Percentiles rank a stretch among this genome's conserved stretches.
Evolutionary conservation across 2,113 vertebrate species (phyloP).

Genomic region (Sitta europaea): DNA sequence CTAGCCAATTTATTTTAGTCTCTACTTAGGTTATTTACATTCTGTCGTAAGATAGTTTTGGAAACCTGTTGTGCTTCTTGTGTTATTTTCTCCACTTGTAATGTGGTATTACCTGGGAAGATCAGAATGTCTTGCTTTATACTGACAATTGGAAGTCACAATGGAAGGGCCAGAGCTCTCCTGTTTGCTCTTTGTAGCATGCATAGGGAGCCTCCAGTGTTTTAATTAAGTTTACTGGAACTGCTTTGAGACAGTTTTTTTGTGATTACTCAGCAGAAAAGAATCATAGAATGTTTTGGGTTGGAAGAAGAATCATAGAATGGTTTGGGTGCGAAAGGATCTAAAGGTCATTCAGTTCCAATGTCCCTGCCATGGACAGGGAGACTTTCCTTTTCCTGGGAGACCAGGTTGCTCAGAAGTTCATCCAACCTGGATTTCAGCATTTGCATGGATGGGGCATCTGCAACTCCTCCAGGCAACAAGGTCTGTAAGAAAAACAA

Average conservation of each 20-base stretch:
- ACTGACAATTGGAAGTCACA: neutral
- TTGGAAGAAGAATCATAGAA: neutral
- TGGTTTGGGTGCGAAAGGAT: neutral
- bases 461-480: neutral
- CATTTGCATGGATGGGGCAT: neutral
- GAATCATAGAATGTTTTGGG: neutral
- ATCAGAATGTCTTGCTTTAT: neutral
- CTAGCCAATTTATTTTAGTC: neutral
- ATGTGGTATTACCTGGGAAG: neutral
- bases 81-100: neutral
- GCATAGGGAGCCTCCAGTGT: neutral
- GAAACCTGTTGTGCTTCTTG: neutral
- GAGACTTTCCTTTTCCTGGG: neutral
- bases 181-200: neutral
- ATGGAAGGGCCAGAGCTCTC: neutral
- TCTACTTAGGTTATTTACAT: neutral
- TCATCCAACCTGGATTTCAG: neutral
- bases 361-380: fast-evolving
- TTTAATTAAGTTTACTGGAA: neutral
- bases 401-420: neutral
- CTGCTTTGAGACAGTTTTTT: neutral
- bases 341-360: neutral
- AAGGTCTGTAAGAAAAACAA: neutral
- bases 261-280: neutral
- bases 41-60: neutral